These are phyloP conservation scores for Phocides pigmalion DNA, from an alignment of 1,140 invertebrate species.

Conservation along the genomic window DNA sequence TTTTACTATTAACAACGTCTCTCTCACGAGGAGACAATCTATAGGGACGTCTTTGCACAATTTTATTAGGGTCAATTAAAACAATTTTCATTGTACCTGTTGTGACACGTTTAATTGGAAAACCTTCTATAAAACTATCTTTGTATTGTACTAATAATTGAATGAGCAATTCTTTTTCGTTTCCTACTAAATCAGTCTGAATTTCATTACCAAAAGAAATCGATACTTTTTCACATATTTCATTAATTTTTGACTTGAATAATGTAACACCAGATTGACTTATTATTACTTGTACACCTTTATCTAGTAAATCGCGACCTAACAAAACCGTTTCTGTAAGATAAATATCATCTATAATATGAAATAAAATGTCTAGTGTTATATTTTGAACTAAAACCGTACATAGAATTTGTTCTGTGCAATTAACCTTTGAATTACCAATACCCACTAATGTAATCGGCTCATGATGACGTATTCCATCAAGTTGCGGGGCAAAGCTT, in stretches of 20 bases:
- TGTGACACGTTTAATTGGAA: neutral
- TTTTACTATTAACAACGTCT: neutral
- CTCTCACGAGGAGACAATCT: neutral
- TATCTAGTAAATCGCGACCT: neutral
- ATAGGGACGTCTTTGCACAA: constrained; percentile 19
- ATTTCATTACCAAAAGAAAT: neutral
- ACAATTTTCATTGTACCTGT: constrained; percentile 24
- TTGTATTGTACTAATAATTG: neutral
- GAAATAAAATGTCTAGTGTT: neutral
- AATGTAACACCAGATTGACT: neutral
- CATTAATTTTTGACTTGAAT: too few species aligned
- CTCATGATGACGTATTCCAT: constrained; percentile 7
- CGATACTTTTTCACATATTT: neutral
- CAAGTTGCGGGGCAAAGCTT: constrained; percentile 25
- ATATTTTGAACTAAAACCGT: neutral
- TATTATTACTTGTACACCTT: neutral
- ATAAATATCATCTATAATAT: neutral
- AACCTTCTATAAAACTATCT: neutral
- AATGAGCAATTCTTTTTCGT: too few species aligned
- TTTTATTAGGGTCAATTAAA: constrained; percentile 12
- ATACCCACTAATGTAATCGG: constrained; percentile 7
- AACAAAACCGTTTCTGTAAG: neutral
- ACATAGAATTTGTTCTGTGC: neutral
- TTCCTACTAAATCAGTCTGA: neutral
- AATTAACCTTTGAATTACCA: constrained; percentile 1